These are phyloP conservation scores for Gymnoscopelus microlampas DNA, from an alignment of 2,797 vertebrate species.

Conservation along the genomic window DNA sequence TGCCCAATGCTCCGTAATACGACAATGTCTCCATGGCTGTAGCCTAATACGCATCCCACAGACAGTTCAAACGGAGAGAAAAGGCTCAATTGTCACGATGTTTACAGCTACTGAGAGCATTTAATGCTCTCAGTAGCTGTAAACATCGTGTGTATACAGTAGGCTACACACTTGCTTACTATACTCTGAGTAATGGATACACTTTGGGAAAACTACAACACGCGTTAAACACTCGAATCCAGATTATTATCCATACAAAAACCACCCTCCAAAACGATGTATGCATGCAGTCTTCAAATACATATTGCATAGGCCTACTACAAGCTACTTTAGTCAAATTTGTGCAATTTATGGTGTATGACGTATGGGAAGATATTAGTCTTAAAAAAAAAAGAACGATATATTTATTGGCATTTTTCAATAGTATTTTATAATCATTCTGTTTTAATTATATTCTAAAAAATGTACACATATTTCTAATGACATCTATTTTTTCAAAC, in stretches of 20 bases:
- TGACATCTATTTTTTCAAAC: neutral
- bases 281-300: neutral
- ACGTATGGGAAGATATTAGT: too few species aligned
- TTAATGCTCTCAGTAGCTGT: too few species aligned
- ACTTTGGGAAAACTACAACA: constrained; percentile 33
- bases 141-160: too few species aligned
- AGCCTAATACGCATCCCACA: neutral
- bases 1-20: neutral
- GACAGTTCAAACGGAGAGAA: constrained; percentile 36
- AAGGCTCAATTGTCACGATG: constrained; percentile 48
- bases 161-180: constrained; percentile 24
- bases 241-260: neutral
- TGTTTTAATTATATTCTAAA: too few species aligned
- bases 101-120: too few species aligned
- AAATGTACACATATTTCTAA: too few species aligned
- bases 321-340: too few species aligned
- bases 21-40: constrained; percentile 1
- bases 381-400: too few species aligned
- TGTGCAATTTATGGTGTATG: too few species aligned
- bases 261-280: neutral
- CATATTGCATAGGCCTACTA: too few species aligned
- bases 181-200: constrained; percentile 35
- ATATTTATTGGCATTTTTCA: too few species aligned
- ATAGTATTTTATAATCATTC: too few species aligned
- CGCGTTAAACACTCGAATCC: constrained; percentile 38